phyloP scores from a whole-genome alignment of 2,888 invertebrate species.

The Strigamia maritima region DNA sequence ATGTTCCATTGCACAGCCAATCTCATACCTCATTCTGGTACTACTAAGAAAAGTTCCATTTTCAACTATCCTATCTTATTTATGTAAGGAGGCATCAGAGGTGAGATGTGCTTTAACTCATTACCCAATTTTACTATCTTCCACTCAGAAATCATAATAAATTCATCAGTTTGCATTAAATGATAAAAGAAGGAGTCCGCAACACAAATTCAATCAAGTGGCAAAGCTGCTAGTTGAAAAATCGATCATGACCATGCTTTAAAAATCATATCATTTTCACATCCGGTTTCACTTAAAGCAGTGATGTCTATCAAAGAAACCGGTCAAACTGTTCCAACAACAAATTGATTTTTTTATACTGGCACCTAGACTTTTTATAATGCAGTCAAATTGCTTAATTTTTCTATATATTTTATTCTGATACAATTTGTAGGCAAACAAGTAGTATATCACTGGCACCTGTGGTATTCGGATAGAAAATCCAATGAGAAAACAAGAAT shows the following conservation, averaged over 20 bases:
- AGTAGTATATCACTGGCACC: too few species aligned
- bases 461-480: too few species aligned
- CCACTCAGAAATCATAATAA: background rate
- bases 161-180: background rate
- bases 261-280: background rate
- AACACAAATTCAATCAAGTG: background rate
- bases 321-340: too few species aligned
- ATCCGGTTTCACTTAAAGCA: background rate
- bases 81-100: background rate
- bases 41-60: background rate
- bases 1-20: background rate
- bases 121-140: background rate
- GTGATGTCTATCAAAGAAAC: background rate
- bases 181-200: background rate
- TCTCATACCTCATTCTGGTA: background rate
- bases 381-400: too few species aligned
- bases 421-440: too few species aligned
- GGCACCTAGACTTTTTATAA: too few species aligned
- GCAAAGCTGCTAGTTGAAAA: background rate
- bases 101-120: background rate
- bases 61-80: background rate
- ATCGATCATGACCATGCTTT: background rate
- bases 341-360: too few species aligned
- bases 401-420: too few species aligned
- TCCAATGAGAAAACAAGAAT: too few species aligned